Base-by-base conservation (phyloP, 2,888 invertebrate genomes). In the Drosophila buzzatii region DNA sequence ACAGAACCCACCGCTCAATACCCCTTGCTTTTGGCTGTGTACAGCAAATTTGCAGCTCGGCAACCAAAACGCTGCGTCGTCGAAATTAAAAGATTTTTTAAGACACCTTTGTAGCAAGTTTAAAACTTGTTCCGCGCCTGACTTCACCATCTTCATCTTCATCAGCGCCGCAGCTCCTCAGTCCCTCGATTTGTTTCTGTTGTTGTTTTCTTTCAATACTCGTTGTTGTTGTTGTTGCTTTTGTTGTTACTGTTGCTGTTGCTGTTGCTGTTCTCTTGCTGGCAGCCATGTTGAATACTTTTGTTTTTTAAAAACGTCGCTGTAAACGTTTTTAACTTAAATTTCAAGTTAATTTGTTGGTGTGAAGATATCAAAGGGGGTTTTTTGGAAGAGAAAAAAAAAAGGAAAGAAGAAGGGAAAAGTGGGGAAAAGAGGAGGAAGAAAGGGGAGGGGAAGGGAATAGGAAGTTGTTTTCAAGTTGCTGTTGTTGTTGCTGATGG, bases 281-380 rank as follows among this genome's bases (percentile, higher is more conserved):
- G 78, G 89, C 91, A 78, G 91, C 91, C 91, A 91, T 91, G 83
- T 91, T 91, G 89, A 83, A 91, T 91, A 91, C 81, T 88, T 85
- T 87, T 90, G 82, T 86, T 82, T 90, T 88, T 75, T 80, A 59
- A 82, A 80, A 85, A 76, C 61, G 70, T 72, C 58, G 67, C 67
- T 70, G 58, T 73, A 65, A 68, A 75, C 64, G 57, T 70, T 71
- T 62, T 53, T 27, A 52, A 66, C 63, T 70, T 63, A 68, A 83
- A 76, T 65, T 85, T 89, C 85, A 76, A 77, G 73, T 74, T 85
- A 79, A 75, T 77, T 81, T n/a, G n/a, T n/a, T n/a, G n/a, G n/a
- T n/a, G n/a, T n/a, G n/a, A n/a, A n/a, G n/a, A n/a, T n/a, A n/a
- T n/a, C n/a, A n/a, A n/a, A n/a, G n/a, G n/a, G n/a, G n/a, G n/a